Base-by-base conservation (phyloP, 2,888 invertebrate species). In the Eustalomyia histrio region DNA sequence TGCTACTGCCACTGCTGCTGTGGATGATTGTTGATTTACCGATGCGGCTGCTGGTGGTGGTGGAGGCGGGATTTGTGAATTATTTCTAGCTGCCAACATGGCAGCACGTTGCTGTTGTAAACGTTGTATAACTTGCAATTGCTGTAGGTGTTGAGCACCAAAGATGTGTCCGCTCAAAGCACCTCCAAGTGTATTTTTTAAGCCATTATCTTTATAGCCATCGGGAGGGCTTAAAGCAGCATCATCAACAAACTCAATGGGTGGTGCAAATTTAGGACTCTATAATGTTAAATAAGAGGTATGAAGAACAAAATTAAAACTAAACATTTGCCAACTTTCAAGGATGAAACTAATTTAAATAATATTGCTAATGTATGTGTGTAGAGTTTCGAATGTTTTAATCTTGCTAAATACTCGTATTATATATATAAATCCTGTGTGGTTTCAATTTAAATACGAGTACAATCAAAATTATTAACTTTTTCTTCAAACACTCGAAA, bases 211-310 rank as follows among this genome's bases (percentile, higher is more conserved):
- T 91, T 97, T 97, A 91, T 97, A 97, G 10, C 97, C 97, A 89
- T 97, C 97, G 12, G 97, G 97, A 24, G 97, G 97, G 89, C 96
- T 97, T 78, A 97, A 92, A 5, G 97, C 97, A 53, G 96, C 96
- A 82, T 95, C 94, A 89, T 95, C 95, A 79, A 94, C 94, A 88
- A 94, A 94, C 90, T 95, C 95, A 87, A 94, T 92, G 50, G 94
- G 93, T 43, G 94, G 93, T 82, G 93, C 93, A 90, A 93, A 95
- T 87, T 93, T 92, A 61, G 92, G 92, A 85, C 92, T 92, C 90
- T 92, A 90, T 9, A 72, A 76, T 64, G 18, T 57, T 18, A 73
- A 68, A 47, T 39, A 79, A 53, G 14, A 35, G 6, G 39, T 16
- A 47, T 35, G 47, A 57, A 50, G n/a, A 35, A 35, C 8, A 39